phyloP scores from a whole-genome alignment of 2,888 invertebrate genomes.

The Macrosoma leucophasiata region DNA sequence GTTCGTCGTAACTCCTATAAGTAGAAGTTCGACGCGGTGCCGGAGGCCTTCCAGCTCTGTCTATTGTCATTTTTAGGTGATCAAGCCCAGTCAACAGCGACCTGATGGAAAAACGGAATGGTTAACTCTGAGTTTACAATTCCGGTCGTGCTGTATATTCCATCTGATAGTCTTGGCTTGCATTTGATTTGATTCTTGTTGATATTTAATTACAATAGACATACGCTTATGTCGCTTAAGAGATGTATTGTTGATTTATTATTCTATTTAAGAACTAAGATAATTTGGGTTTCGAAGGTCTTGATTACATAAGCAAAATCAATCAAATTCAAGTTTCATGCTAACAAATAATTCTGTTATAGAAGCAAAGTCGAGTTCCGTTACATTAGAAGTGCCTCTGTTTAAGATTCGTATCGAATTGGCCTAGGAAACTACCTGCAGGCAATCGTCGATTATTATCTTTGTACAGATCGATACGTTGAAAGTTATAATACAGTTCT shows the following conservation, averaged over 20 bases:
- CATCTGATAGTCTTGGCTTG: slow-evolving; percentile 27
- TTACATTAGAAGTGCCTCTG: too few relatives aligned
- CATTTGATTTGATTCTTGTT: not conserved
- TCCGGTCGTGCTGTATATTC: slow-evolving; percentile 15
- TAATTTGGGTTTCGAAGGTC: not conserved
- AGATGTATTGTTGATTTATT: not conserved
- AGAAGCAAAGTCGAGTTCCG: too few relatives aligned
- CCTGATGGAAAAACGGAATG: slow-evolving; percentile 53
- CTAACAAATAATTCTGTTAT: too few relatives aligned
- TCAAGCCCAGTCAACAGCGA: slow-evolving; percentile 33
- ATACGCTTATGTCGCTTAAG: too few relatives aligned
- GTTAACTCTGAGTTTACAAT: slow-evolving; percentile 33
- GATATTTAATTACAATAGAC: not conserved
- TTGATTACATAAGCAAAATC: not conserved
- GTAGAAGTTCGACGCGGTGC: slow-evolving; percentile 62
- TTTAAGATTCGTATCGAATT: too few relatives aligned
- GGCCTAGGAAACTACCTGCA: too few relatives aligned
- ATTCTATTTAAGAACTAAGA: not conserved
- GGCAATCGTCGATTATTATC: slow-evolving; percentile 22
- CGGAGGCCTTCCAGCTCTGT: slow-evolving; percentile 60
- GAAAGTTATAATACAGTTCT: slow-evolving; percentile 34
- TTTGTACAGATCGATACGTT: slow-evolving; percentile 30
- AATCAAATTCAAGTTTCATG: not conserved
- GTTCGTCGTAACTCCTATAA: slow-evolving; percentile 68
- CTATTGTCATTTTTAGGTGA: slow-evolving; percentile 58